Conservation (phyloP, 1,140 invertebrate genomes). For the Drosophila neocordata region DNA sequence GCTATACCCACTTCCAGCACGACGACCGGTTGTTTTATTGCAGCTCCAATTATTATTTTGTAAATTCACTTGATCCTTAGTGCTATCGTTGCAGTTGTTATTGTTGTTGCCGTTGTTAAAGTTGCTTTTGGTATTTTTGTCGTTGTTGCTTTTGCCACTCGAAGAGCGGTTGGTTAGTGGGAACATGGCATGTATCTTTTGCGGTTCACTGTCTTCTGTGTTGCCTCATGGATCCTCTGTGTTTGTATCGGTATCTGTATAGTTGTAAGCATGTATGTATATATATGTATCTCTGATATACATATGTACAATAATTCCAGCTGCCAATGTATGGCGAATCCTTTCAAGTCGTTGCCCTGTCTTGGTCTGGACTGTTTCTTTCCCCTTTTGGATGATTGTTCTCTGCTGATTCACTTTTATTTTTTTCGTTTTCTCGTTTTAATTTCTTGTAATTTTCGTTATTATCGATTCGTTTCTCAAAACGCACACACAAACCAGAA, state of each 20-base stretch:
- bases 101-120: slow-evolving; percentile 40
- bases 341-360: slow-evolving; percentile 57
- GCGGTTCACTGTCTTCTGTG: slow-evolving; percentile 28
- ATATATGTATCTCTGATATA: slow-evolving; percentile 9
- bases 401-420: slow-evolving; percentile 43
- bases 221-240: slow-evolving; percentile 42
- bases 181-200: slow-evolving; percentile 79
- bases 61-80: slow-evolving; percentile 81
- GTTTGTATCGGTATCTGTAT: slow-evolving; percentile 19
- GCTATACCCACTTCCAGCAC: slow-evolving; percentile 80
- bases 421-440: slow-evolving; percentile 29
- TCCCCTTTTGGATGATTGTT: slow-evolving; percentile 26
- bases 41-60: slow-evolving; percentile 82
- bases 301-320: slow-evolving; percentile 54
- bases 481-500: slow-evolving; percentile 30
- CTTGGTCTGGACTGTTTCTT: slow-evolving; percentile 17
- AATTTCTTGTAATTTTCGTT: slow-evolving; percentile 37
- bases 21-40: slow-evolving; percentile 82
- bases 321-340: slow-evolving; percentile 44
- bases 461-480: slow-evolving; percentile 40
- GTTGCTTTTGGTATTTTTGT: slow-evolving; percentile 32
- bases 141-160: slow-evolving; percentile 73
- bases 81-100: slow-evolving; percentile 28
- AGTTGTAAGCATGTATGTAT: slow-evolving; percentile 8
- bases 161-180: slow-evolving; percentile 75